Percentiles rank a stretch among this genome's conserved stretches.
phyloP scores from a whole-genome alignment of 1,140 invertebrate species.

The Mamestra configurata region DNA sequence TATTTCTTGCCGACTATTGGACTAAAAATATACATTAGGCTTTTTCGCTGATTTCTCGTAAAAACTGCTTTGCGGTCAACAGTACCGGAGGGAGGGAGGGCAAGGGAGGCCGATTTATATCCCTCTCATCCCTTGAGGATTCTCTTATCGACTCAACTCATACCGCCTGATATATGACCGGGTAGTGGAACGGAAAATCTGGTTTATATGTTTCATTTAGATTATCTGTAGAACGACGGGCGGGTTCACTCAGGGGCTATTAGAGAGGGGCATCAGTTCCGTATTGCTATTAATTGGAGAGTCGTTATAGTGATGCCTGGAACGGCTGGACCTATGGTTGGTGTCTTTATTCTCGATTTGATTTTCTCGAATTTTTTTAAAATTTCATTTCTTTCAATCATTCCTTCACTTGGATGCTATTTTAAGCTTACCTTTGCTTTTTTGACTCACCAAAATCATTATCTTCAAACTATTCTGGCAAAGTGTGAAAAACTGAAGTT shows the following conservation, averaged over 20 bases:
- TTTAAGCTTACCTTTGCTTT: no score
- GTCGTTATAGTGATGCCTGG: background rate
- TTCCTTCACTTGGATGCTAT: no score
- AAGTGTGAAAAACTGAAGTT: no score
- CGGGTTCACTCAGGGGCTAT: background rate
- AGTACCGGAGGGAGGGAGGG: conserved; percentile 31
- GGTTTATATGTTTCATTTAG: conserved; percentile 54
- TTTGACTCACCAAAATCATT: no score
- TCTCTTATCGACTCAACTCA: conserved; percentile 58
- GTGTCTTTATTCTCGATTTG: background rate
- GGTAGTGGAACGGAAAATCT: conserved; percentile 48
- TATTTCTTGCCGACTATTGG: conserved; percentile 25
- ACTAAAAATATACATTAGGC: conserved; percentile 35
- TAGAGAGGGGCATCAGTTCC: conserved; percentile 4
- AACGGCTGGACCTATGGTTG: no score
- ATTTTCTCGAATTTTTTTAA: no score
- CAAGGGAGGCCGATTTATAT: conserved; percentile 52
- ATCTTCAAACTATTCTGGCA: no score
- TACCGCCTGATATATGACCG: conserved; percentile 55
- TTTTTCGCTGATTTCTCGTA: conserved; percentile 46
- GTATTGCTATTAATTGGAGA: conserved; percentile 12
- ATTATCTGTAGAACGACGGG: conserved; percentile 29
- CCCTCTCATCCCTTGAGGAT: conserved; percentile 57
- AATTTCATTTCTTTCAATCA: no score
- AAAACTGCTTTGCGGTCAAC: conserved; percentile 46